Evolutionary conservation across 64 coral and sea anemone genomes (phyloP).

Genomic region (Hydrozoanthus tunicans): DNA sequence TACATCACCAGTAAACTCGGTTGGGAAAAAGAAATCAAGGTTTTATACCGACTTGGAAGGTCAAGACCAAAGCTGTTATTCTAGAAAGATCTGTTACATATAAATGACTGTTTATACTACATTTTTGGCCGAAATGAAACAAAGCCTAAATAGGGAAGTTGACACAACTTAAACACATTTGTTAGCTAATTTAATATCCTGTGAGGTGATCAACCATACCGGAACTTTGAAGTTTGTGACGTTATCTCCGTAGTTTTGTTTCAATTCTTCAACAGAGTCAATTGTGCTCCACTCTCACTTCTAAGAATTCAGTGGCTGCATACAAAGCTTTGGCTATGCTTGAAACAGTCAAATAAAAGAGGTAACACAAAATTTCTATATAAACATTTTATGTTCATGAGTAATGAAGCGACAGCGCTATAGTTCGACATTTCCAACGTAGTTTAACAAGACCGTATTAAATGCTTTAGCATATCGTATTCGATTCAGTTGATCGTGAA

Average conservation of each 20-base stretch:
- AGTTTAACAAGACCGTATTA: too few species aligned
- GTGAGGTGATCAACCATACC: neutral
- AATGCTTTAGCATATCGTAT: too few species aligned
- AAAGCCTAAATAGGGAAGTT: neutral
- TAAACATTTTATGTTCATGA: too few species aligned
- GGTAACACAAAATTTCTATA: too few species aligned
- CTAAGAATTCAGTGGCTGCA: too few species aligned
- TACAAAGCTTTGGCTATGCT: too few species aligned
- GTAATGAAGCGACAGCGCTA: too few species aligned
- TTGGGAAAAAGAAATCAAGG: neutral
- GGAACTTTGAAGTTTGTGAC: neutral
- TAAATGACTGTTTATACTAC: constrained; percentile 48
- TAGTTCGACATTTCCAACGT: too few species aligned
- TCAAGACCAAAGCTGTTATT: constrained; percentile 55
- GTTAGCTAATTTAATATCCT: neutral
- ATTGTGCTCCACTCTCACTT: neutral
- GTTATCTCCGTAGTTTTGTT: neutral
- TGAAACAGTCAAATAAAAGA: too few species aligned
- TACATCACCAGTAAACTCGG: neutral
- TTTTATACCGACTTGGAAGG: constrained; percentile 3
- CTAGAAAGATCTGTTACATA: constrained; percentile 58
- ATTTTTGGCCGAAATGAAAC: constrained; percentile 8
- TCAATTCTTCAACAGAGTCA: neutral
- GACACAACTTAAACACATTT: neutral
- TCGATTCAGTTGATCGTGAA: too few species aligned